Evolutionary conservation across 2,888 invertebrate genomes (phyloP), one percentile per base, ranked within the genome.

Genomic region (Papilio demoleus): DNA sequence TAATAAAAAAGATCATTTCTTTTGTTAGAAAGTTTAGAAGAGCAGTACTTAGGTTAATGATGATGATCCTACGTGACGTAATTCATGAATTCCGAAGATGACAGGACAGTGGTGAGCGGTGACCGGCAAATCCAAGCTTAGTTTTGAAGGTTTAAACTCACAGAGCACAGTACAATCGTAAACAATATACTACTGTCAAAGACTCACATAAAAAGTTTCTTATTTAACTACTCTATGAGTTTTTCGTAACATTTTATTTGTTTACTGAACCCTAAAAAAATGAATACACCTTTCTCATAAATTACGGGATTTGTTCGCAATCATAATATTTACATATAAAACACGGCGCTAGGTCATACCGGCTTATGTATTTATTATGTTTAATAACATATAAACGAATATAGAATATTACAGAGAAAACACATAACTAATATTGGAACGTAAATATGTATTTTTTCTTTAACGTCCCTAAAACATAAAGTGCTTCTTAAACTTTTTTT

Each of bases 231-330:
- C 9, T 9, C 17, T 9, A 2, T 17, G 6, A 0, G 42, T 9
- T 56, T n/a, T 31, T 8, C 17, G 0, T 31, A 27, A 27, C 11
- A 2, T 14, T 11, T 24, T 27, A 24, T 27, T 17, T 19, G 4
- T 9, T 14, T 1, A 71, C 71, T 73, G 81, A 78, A 74, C 81
- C 67, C 81, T 74, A 78, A 77, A 70, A 60, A 68, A 72, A 73
- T 65, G 65, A 72, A 70, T 71, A 70, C 78, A 82, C 80, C 79
- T 82, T 77, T 74, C 74, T 72, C 71, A 80, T 84, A 84, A 84
- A 84, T 84, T 81, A 82, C 70, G 70, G 68, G 72, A 73, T 76
- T 76, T 78, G 72, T 76, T 70, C 68, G 76, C 73, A 75, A 79
- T 79, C 76, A 83, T 78, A 83, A 83, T 79, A 79, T 81, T 78